Evolutionary conservation across 2,113 vertebrate genomes (phyloP), one percentile per base, ranked within the genome.

Genomic region (Corythaeola cristata): DNA sequence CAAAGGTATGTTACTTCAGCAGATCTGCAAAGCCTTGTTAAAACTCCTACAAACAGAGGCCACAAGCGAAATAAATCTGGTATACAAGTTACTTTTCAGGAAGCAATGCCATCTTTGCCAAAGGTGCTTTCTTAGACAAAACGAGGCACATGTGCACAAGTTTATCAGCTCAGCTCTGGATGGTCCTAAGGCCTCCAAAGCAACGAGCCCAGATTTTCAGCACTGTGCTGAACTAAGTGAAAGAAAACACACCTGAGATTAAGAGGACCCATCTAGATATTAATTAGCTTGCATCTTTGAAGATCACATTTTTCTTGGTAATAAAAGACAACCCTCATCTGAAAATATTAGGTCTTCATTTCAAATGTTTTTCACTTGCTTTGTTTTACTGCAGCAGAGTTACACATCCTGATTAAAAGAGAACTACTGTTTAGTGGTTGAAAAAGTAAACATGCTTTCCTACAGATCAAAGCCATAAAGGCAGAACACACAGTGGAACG

Each of bases 341-440:
- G 30, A 81, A 92, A 85, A 50, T 24, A 39, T 18, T 39, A 76
- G 5, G 9, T 37, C 30, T 75, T 81, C 3, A 28, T 91, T 82
- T 82, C 58, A 55, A 30, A 72, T 52, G 20, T 19, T 62, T 93
- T 78, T 74, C 37, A 18, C 62, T 83, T 76, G 27, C 30, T 92
- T 80, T 74, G 21, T 78, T 91, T 53, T 47, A 41, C 53, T 76
- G 52, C 64, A 73, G 39, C 19, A 50, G 64, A 64, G 19, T 30
- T 79, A 59, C 16, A 45, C 13, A 44, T 44, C n/a, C 52, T 1
- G 1, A 91, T 68, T 71, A 85, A 63, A 56, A 78, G 53, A 67
- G 19, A 81, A 60, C 86, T 71, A 78, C 91, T 60, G 73, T 89
- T 91, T 72, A 75, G 73, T 35, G 23, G 68, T 15, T 78, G 47